Conservation (phyloP, 2,797 vertebrate genomes). For the Peromyscus nudipes region DNA sequence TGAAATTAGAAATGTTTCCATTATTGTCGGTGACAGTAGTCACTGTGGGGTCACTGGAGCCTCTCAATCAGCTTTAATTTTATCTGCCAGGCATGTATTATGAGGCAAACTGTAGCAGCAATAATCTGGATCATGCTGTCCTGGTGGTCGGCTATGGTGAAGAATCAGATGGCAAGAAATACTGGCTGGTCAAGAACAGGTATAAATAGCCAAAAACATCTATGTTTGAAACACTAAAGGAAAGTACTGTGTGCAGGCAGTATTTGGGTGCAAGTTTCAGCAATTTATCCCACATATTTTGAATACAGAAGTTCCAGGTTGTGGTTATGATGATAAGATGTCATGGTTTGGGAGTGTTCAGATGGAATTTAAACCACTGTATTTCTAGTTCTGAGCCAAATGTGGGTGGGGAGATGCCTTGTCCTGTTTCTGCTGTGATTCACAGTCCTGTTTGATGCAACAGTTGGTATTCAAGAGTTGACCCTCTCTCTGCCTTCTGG, state of each 20-base stretch:
- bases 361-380: not conserved
- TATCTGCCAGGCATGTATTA: slow-evolving; percentile 93
- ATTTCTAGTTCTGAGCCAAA: slow-evolving; percentile 36
- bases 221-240: not conserved
- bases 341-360: slow-evolving; percentile 91
- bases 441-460: fast-evolving
- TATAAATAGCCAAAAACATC: not conserved
- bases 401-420: not conserved
- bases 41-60: not conserved
- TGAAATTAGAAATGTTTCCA: not conserved
- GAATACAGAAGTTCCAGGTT: slow-evolving; percentile 66
- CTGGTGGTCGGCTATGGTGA: slow-evolving; percentile 94
- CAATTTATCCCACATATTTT: not conserved
- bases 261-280: not conserved
- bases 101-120: slow-evolving; percentile 93
- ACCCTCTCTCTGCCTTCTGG: not conserved
- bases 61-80: not conserved
- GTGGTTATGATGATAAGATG: slow-evolving; percentile 92
- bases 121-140: slow-evolving; percentile 93
- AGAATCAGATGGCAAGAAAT: slow-evolving; percentile 76
- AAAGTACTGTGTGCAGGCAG: not conserved
- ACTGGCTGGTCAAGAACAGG: slow-evolving; percentile 42
- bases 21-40: not conserved
- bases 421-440: not conserved
- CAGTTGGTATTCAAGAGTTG: not conserved